Percentiles rank a stretch among this genome's conserved stretches.
phyloP scores from a whole-genome alignment of 2,888 invertebrate species.

The Vanessa cardui region DNA sequence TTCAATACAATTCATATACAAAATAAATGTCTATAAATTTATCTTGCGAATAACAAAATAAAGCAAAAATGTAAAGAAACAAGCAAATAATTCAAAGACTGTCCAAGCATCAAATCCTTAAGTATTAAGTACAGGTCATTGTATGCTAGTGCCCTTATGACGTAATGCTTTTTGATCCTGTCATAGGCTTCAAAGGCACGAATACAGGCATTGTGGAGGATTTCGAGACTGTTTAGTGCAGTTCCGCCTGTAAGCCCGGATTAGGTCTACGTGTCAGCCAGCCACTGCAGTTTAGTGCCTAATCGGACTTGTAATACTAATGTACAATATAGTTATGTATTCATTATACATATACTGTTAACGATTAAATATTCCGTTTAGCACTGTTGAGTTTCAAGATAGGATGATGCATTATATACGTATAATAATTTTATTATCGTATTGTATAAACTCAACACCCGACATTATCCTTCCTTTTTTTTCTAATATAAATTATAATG shows the following conservation, averaged over 20 bases:
- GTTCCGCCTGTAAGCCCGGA: constrained; percentile 68
- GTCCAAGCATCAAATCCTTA: neutral
- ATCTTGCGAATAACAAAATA: too few species aligned
- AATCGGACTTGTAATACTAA: constrained; percentile 62
- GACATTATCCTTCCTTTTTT: too few species aligned
- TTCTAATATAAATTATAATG: too few species aligned
- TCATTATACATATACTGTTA: constrained; percentile 33
- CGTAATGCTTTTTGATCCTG: constrained; percentile 72
- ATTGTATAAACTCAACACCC: too few species aligned
- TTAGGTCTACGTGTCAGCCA: constrained; percentile 68
- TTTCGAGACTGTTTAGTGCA: constrained; percentile 65
- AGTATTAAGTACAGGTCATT: constrained; percentile 25
- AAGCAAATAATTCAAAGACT: neutral
- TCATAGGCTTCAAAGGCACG: constrained; percentile 78
- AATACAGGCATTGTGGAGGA: constrained; percentile 64
- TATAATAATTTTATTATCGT: too few species aligned
- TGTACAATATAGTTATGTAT: constrained; percentile 52
- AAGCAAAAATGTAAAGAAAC: neutral
- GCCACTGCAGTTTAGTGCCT: constrained; percentile 62
- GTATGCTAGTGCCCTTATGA: constrained; percentile 40
- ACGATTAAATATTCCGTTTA: constrained; percentile 24
- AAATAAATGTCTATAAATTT: neutral
- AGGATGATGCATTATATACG: neutral
- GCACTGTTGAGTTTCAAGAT: neutral
- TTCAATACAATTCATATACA: neutral